Conservation (phyloP, 2,888 invertebrate genomes). For the Spisula solida region DNA sequence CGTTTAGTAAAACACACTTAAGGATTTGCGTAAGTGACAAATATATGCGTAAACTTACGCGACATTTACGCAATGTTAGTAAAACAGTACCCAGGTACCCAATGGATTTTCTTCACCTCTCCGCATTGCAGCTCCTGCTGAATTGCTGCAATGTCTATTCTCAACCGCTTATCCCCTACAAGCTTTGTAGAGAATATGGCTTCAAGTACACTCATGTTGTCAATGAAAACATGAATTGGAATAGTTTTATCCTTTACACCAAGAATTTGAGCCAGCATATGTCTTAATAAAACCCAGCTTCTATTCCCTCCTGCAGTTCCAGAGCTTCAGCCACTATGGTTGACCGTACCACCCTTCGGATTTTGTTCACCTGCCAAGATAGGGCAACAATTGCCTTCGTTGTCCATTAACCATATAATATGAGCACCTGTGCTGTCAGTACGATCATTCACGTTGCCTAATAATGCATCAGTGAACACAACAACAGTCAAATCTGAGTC, state of each 20-base stretch:
- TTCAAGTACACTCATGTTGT: slow-evolving; percentile 62
- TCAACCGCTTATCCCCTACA: slow-evolving; percentile 58
- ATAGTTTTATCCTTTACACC: slow-evolving; percentile 32
- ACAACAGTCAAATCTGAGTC: too few species aligned
- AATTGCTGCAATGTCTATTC: slow-evolving; percentile 63
- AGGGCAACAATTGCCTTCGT: slow-evolving; percentile 60
- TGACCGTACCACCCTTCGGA: slow-evolving; percentile 64
- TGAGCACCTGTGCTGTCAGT: slow-evolving; percentile 60
- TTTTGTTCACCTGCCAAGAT: slow-evolving; percentile 67
- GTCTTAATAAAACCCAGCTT: slow-evolving; percentile 33
- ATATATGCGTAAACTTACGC: too few species aligned
- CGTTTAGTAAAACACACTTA: too few species aligned
- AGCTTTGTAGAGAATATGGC: slow-evolving; percentile 57
- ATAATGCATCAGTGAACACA: slow-evolving; percentile 65
- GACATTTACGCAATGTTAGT: too few species aligned
- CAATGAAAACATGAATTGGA: slow-evolving; percentile 36
- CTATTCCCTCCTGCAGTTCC: slow-evolving; percentile 55
- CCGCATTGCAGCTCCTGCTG: too few species aligned
- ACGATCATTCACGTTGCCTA: slow-evolving; percentile 65
- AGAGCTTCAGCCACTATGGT: slow-evolving; percentile 70
- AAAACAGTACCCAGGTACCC: too few species aligned
- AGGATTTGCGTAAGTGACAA: too few species aligned
- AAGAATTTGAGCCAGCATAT: slow-evolving; percentile 32
- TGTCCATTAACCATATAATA: slow-evolving; percentile 62
- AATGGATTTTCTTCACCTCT: too few species aligned